Base-by-base conservation (phyloP, 1,140 invertebrate species). In the Micrasema minimum region DNA sequence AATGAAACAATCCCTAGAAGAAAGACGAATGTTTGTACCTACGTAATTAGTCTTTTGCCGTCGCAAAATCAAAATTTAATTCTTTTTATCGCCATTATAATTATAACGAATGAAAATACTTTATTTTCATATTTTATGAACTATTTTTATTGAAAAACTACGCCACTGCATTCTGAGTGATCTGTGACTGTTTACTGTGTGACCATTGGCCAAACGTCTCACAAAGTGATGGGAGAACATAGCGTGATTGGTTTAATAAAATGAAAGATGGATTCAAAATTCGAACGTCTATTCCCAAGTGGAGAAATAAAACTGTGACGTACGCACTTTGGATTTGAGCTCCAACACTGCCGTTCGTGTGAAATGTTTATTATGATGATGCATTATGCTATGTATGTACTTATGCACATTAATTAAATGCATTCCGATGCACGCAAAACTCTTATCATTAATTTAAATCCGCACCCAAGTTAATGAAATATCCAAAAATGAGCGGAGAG, bases 201-300 rank as follows among this genome's bases (percentile, higher is more conserved):
- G 14, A 16, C 20, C 20, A 41, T 41, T 18, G 38, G 37, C 37
- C 55, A 59, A 59, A 41, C 55, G 55, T 35, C 14, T n/a, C 37
- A 59, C 55, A 59, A 38, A 38, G 55, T 23, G 55, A 59, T 38
- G 35, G 16, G 18, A 41, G 55, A 41, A 16, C 37, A 35, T 18
- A 20, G 35, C 55, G 35, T 23, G 55, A 59, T 59, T 59, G 55
- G 55, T 59, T 10, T 31, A 59, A 59, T 59, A 59, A 59, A 59
- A 38, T 38, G 14, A 18, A 10, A 59, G 18, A 37, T 55, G 51
- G 55, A 59, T 59, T 59, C 35, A 41, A 59, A 59, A 59, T 12
- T 41, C 12, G 16, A 22, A 38, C 35, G 7, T 59, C 9, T 59
- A 41, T 59, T 59, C 35, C 55, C 35, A 59, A 41, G 55, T 38